Percentiles rank a stretch among this genome's conserved stretches.
Evolutionary conservation across 1,140 invertebrate species (phyloP).

Genomic region (Orchestia grillus): DNA sequence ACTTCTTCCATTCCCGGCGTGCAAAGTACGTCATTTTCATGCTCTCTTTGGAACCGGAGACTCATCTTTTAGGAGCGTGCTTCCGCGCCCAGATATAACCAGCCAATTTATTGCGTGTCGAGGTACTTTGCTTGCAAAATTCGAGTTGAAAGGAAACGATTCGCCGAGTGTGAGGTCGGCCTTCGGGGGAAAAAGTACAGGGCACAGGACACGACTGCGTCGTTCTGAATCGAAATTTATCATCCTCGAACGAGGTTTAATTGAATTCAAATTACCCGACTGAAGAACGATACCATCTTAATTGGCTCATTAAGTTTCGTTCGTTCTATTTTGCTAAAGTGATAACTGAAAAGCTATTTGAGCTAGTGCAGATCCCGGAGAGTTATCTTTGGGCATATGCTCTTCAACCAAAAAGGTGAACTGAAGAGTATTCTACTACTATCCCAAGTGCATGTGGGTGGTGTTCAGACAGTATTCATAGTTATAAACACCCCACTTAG

Average conservation of each 20-base stretch:
- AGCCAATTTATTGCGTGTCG: not conserved
- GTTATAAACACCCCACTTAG: too few relatives aligned
- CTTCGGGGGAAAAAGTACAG: not conserved
- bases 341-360: not conserved
- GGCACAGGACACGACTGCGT: not conserved
- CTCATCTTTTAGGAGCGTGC: not conserved
- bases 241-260: not conserved
- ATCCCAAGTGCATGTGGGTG: too few relatives aligned
- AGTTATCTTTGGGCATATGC: not conserved
- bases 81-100: not conserved
- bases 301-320: not conserved
- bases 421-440: too few relatives aligned
- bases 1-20: not conserved
- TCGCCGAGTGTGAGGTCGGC: not conserved
- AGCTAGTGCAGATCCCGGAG: not conserved
- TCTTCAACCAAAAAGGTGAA: not conserved
- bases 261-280: not conserved
- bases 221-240: not conserved
- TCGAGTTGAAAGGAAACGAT: not conserved
- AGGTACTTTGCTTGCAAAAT: not conserved
- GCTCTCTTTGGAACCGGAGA: not conserved
- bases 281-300: not conserved
- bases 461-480: too few relatives aligned
- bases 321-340: not conserved
- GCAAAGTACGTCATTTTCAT: conserved; percentile 8